phyloP scores from a whole-genome alignment of 64 coral and sea anemone species.

The Orbicella faveolata region DNA sequence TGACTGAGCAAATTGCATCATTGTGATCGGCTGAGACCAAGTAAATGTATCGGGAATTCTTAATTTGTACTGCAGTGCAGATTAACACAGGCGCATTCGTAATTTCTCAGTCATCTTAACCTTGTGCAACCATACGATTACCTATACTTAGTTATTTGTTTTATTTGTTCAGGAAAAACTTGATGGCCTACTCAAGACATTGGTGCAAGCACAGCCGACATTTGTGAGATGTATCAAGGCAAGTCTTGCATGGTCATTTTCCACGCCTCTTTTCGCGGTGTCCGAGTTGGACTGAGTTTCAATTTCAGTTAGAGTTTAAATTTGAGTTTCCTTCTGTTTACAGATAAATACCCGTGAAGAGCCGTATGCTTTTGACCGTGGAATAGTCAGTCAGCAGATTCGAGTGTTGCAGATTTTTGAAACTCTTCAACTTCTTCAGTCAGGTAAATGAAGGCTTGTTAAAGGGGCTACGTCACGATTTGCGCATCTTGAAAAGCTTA shows the following conservation, averaged over 20 bases:
- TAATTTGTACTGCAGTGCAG: too few species aligned
- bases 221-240: conserved; percentile 88
- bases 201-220: conserved; percentile 73
- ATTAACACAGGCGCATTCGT: too few species aligned
- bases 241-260: background rate
- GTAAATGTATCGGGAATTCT: background rate
- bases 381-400: conserved; percentile 71
- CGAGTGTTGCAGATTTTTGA: conserved; percentile 86
- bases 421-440: conserved; percentile 77
- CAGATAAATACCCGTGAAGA: conserved; percentile 60
- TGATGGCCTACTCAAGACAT: conserved; percentile 73
- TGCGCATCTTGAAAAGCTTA: too few species aligned
- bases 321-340: background rate
- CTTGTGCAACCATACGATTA: background rate
- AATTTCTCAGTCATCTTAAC: too few species aligned
- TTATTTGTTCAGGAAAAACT: conserved; percentile 53
- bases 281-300: background rate
- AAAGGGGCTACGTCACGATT: background rate
- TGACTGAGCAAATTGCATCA: too few species aligned
- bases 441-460: conserved; percentile 32
- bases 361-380: conserved; percentile 58
- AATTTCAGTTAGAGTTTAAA: background rate
- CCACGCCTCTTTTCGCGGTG: background rate
- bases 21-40: background rate
- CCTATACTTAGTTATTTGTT: background rate